Evolutionary conservation across 2,888 invertebrate species (phyloP).

Genomic region (Sericinus montela): DNA sequence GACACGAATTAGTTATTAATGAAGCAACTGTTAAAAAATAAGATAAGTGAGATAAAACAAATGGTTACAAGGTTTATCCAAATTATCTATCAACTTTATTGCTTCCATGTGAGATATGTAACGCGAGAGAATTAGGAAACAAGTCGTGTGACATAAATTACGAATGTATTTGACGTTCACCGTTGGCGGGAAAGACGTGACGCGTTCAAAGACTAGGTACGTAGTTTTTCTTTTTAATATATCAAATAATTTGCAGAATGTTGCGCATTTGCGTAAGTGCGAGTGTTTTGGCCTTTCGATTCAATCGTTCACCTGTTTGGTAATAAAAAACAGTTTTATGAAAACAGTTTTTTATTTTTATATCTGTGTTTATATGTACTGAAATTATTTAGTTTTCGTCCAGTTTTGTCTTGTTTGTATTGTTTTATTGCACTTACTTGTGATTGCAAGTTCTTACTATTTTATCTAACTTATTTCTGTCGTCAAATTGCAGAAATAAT

Average conservation of each 20-base stretch:
- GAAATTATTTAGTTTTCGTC: no score
- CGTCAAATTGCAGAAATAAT: no score
- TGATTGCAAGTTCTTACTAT: no score
- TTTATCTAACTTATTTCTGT: no score
- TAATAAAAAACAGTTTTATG: constrained; percentile 1
- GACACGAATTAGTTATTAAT: constrained; percentile 19
- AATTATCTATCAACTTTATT: constrained; percentile 18
- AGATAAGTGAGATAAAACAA: constrained; percentile 9
- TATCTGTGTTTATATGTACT: no score
- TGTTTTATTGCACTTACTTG: no score
- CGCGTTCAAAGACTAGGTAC: neutral
- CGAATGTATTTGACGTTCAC: neutral
- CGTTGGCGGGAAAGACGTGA: constrained; percentile 11
- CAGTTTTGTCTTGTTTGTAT: no score
- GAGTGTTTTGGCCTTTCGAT: no score
- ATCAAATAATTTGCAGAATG: constrained; percentile 8
- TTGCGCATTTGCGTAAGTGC: constrained; percentile 3
- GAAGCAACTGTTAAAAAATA: neutral
- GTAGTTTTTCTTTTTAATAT: neutral
- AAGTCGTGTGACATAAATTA: constrained; percentile 7
- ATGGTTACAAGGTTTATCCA: constrained; percentile 15
- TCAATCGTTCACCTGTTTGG: neutral
- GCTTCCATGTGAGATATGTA: constrained; percentile 10
- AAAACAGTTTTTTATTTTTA: neutral
- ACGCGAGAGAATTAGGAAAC: neutral